phyloP scores from a whole-genome alignment of 2,113 vertebrate genomes.

The Cercopithecus mona region DNA sequence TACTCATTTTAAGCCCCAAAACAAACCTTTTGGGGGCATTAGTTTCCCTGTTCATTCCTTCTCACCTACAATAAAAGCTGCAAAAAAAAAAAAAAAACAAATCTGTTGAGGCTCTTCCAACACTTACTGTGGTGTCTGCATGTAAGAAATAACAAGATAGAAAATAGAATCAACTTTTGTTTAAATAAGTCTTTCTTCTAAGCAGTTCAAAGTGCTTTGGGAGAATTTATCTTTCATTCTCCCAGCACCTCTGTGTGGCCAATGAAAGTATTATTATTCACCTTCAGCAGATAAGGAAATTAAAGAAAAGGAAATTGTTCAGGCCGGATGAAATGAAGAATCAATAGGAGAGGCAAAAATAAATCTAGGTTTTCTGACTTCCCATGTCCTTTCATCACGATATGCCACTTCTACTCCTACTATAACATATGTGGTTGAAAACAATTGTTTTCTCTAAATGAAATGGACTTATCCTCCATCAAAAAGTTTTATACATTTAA shows the following conservation, averaged over 20 bases:
- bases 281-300: neutral
- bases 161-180: slow-evolving; percentile 40
- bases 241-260: slow-evolving; percentile 25
- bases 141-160: neutral
- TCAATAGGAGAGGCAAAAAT: slow-evolving; percentile 5
- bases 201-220: slow-evolving; percentile 24
- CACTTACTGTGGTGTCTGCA: neutral
- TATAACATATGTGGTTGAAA: neutral
- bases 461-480: neutral
- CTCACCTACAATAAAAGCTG: neutral
- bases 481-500: neutral
- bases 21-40: slow-evolving; percentile 36
- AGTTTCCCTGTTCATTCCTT: slow-evolving; percentile 42
- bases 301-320: slow-evolving; percentile 35
- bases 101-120: neutral
- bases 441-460: neutral
- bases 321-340: slow-evolving; percentile 29
- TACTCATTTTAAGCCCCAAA: neutral
- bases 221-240: slow-evolving; percentile 57
- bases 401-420: neutral
- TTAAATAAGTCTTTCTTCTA: slow-evolving; percentile 38
- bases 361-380: neutral
- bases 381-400: neutral
- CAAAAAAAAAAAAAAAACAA: neutral
- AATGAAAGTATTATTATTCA: slow-evolving; percentile 50